These are phyloP conservation scores for Austrolebias charrua DNA, from an alignment of 2,797 vertebrate genomes.

Conservation along the genomic window DNA sequence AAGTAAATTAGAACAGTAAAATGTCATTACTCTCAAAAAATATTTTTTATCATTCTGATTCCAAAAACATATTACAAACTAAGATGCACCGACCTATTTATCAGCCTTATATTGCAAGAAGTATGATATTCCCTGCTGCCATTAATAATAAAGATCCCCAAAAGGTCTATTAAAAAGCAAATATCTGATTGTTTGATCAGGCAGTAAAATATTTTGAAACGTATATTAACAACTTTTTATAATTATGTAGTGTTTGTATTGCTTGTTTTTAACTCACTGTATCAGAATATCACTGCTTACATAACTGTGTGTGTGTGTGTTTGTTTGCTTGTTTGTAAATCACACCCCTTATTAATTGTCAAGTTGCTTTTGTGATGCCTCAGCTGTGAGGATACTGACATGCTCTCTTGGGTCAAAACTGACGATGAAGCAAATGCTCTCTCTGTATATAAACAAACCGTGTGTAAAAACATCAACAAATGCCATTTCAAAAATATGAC, in stretches of 20 bases:
- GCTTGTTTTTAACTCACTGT: neutral
- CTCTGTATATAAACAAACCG: neutral
- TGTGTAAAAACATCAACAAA: neutral
- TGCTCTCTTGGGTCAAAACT: slow-evolving; percentile 17
- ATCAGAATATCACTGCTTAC: slow-evolving; percentile 7
- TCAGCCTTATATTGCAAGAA: too few species aligned
- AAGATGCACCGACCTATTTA: too few species aligned
- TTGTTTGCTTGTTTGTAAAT: slow-evolving; percentile 15
- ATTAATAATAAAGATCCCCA: too few species aligned
- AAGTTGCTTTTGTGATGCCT: slow-evolving; percentile 14
- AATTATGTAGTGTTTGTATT: neutral
- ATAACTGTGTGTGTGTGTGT: slow-evolving; percentile 12
- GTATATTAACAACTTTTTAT: too few species aligned
- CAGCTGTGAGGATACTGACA: slow-evolving; percentile 9
- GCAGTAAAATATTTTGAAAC: too few species aligned
- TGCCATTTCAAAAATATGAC: neutral
- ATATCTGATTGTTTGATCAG: too few species aligned
- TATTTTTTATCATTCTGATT: too few species aligned
- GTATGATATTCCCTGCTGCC: too few species aligned
- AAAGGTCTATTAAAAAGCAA: too few species aligned
- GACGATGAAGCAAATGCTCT: slow-evolving; percentile 1
- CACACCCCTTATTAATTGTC: slow-evolving; percentile 28
- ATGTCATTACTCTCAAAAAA: too few species aligned
- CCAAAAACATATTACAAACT: too few species aligned
- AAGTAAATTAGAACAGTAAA: too few species aligned